A percentile compares a stretch with the other conserved stretches of the same genome.
phyloP scores from a whole-genome alignment of 35 echinoderm and acorn worm genomes.

The Lytechinus pictus region DNA sequence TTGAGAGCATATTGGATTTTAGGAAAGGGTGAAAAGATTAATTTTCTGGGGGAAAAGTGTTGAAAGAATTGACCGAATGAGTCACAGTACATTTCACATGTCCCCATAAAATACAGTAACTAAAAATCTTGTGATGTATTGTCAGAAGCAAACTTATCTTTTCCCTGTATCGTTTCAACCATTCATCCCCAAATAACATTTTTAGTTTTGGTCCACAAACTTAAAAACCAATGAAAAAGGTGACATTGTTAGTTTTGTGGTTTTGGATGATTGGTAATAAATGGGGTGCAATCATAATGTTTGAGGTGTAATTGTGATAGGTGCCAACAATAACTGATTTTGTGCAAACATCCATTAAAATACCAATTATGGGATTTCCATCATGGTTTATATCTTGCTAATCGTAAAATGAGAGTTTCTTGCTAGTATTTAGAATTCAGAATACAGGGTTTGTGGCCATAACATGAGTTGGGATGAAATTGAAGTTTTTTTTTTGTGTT shows the following conservation, averaged over 20 bases:
- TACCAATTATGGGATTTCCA: background rate
- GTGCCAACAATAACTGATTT: background rate
- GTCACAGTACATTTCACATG: background rate
- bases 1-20: too few relatives aligned
- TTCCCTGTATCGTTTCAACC: background rate
- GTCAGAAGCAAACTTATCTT: background rate
- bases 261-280: background rate
- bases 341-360: constrained; percentile 3
- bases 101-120: background rate
- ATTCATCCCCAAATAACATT: background rate
- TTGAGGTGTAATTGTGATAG: background rate
- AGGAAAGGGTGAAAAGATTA: too few relatives aligned
- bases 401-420: background rate
- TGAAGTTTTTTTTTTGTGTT: background rate
- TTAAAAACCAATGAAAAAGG: too few relatives aligned
- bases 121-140: background rate
- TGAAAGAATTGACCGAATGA: background rate
- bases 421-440: background rate
- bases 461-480: background rate
- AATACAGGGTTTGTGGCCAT: background rate
- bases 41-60: background rate
- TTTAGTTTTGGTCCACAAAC: background rate
- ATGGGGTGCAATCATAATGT: background rate
- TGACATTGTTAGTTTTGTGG: background rate
- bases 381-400: background rate